Evolutionary conservation across 2,888 invertebrate species (phyloP).

Genomic region (Lasius platythorax): DNA sequence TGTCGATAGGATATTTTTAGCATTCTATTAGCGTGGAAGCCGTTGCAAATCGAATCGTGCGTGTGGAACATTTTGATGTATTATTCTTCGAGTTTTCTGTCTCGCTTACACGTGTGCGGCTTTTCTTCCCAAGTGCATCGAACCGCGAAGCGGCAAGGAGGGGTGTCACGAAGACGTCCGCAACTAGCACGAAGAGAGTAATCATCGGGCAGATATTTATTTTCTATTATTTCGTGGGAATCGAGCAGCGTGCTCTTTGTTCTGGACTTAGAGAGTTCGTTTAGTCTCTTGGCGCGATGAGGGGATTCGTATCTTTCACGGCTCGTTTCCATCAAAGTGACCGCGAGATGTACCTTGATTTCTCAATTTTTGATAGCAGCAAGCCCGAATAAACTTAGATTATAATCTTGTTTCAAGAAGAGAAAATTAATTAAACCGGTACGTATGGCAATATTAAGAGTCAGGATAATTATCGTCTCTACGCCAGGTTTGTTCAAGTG

Average conservation of each 20-base stretch:
- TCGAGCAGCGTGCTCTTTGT: slow-evolving; percentile 70
- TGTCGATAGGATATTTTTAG: slow-evolving; percentile 34
- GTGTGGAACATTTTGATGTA: slow-evolving; percentile 56
- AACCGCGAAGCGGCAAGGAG: slow-evolving; percentile 68
- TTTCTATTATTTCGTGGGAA: slow-evolving; percentile 82
- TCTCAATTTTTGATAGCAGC: slow-evolving; percentile 41
- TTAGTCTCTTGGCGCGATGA: slow-evolving; percentile 65
- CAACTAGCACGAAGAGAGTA: slow-evolving; percentile 73
- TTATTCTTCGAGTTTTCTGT: slow-evolving; percentile 39
- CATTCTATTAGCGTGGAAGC: slow-evolving; percentile 41
- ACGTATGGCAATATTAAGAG: background rate
- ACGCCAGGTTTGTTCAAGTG: background rate
- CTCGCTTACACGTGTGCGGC: slow-evolving; percentile 43
- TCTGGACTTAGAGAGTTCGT: slow-evolving; percentile 67
- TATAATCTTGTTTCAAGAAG: background rate
- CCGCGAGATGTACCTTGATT: background rate
- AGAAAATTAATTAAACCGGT: background rate
- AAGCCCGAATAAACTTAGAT: slow-evolving; percentile 21
- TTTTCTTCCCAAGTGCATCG: slow-evolving; percentile 70
- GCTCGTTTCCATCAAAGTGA: slow-evolving; percentile 68
- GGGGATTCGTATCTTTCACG: slow-evolving; percentile 77
- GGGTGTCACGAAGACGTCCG: slow-evolving; percentile 69
- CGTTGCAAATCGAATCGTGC: slow-evolving; percentile 47
- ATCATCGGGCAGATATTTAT: slow-evolving; percentile 81
- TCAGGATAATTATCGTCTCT: background rate